Base-by-base conservation (phyloP, 2,888 invertebrate genomes). In the Drosophila fulvimacula region DNA sequence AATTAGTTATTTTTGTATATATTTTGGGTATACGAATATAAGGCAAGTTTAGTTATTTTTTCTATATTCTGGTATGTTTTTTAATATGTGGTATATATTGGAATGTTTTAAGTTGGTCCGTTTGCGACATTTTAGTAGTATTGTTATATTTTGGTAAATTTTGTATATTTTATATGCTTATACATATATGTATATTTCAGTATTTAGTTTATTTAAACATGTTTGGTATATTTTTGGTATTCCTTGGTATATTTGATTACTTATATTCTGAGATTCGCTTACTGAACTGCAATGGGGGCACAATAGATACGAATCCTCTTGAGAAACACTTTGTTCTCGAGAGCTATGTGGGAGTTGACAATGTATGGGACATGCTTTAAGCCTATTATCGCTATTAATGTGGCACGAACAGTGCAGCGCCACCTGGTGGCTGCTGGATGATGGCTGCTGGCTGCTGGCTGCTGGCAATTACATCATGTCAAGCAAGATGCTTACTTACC, bases 361-460 rank as follows among this genome's bases (percentile, higher is more conserved):
- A n/a, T 38, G 52, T 38, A 6, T 24, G 21, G 36, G n/a, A 30
- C 49, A 51, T 15, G 61, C 38, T 34, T 46, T 78, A 78, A 78
- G 78, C 74, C 78, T 74, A 74, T 78, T 78, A 78, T 51, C 51
- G 68, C 48, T 63, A 73, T 69, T 73, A 69, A 57, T 49, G 49
- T 48, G 41, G 41, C 19, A n/a, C 21, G 17, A 10, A 48, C 48
- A 41, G 58, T 48, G 68, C 52, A 55, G 67, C 57, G 66, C 34
- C 81, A 69, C 63, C 77, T 65, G 65, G 41, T 27, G 56, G 19
- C 52, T 44, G n/a, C 41, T 27, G 51, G 24, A 46, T 39, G 39
- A 38, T 30, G 58, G 19, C 51, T 39, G 39, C 44, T 30, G 58
- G 19, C 51, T 17, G 39, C 44, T 30, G 58, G 17, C 51, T 39